These are phyloP conservation scores for Hypotaenidia okinawae DNA, from an alignment of 2,797 vertebrate species.

Conservation along the genomic window DNA sequence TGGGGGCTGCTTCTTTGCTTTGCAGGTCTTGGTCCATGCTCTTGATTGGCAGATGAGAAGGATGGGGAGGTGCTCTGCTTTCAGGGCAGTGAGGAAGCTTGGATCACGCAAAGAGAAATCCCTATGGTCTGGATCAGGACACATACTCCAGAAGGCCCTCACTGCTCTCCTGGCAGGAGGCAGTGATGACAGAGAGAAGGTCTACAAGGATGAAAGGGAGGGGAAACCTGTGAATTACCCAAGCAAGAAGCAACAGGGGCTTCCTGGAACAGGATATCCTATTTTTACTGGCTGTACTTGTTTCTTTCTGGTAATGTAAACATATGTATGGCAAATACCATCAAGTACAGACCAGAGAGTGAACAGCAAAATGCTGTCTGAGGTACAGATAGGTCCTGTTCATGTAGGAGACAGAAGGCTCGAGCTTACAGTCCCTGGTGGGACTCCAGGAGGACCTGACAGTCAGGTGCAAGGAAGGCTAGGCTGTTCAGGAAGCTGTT, in stretches of 20 bases:
- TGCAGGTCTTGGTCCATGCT: neutral
- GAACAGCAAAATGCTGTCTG: neutral
- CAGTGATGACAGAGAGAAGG: neutral
- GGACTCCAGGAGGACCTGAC: neutral
- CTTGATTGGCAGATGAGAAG: neutral
- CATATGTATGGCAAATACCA: neutral
- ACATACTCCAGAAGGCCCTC: neutral
- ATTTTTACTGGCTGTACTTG: neutral
- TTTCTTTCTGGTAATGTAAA: neutral
- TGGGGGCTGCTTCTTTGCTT: neutral
- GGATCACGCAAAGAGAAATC: neutral
- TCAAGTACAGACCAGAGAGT: neutral
- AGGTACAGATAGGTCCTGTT: neutral
- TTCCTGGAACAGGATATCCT: neutral
- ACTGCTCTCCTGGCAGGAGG: neutral
- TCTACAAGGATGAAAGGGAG: neutral
- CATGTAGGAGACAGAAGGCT: neutral
- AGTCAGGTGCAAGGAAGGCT: neutral
- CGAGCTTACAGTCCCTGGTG: neutral
- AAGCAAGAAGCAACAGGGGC: neutral
- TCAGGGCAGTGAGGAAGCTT: neutral
- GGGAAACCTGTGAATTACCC: neutral
- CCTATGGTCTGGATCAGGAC: fast-evolving
- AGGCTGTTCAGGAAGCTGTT: neutral
- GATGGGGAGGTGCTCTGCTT: neutral